Base-by-base conservation (phyloP, 2,113 vertebrate species). In the pig (Sus scrofa) region DNA sequence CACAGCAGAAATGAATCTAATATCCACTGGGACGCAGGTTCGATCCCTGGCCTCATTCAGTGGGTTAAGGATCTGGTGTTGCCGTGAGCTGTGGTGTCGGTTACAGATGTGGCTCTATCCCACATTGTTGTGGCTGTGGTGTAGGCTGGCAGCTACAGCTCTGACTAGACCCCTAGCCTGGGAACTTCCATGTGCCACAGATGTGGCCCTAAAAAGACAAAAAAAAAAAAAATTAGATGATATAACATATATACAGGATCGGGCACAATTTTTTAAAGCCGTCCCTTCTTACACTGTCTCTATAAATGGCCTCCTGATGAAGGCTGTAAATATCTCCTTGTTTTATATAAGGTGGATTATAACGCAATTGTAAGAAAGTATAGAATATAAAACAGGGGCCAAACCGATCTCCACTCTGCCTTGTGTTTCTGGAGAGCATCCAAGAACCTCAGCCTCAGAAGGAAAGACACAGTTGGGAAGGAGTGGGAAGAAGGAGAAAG, bases 371-470 rank as follows among this genome's bases (percentile, higher is more conserved):
- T 44, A 78, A 73, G 32, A 87, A 75, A 79, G 73, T 30, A 70
- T 18, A 74, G 26, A 37, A 37, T 74, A 13, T 30, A 78, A 89
- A 68, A 0, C 3, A 70, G 4, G 37, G 20, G 22, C 75, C 60
- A 84, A 71, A 94, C 44, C 56, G 34, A 22, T 37, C 58, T 95
- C 27, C 14, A 50, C 12, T 74, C 62, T 68, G 56, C 26, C 50
- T 81, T 94, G 75, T 71, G 32, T 27, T 95, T 95, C 82, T 94
- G 95, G 79, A 37, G 24, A 68, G 26, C n/a, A 30, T 39, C 65
- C 89, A 95, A 52, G 44, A 86, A 39, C 39, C 67, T 93, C 91
- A 79, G 39, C 20, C 14, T 50, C 68, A 34, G 67, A 91, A n/a
- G 8, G 39, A 50, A 81, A 30, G 63, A 16, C 18, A 39, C 60